These are phyloP conservation scores for Theristicus caerulescens DNA, from an alignment of 2,113 vertebrate species.

Conservation along the genomic window DNA sequence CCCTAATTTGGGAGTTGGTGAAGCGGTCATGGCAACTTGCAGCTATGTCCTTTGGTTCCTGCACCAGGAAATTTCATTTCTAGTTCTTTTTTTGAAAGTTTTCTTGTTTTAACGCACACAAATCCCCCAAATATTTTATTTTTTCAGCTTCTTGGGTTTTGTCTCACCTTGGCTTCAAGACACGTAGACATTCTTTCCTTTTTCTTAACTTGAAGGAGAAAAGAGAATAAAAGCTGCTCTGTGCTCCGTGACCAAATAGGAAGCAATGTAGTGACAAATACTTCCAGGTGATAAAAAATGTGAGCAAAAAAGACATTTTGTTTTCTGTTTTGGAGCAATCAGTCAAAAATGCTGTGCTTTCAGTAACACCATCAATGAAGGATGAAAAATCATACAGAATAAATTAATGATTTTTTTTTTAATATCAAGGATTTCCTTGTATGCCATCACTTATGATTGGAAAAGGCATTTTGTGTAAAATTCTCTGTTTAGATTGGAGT, in stretches of 20 bases:
- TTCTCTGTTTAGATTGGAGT: background rate
- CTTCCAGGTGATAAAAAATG: background rate
- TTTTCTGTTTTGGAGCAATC: background rate
- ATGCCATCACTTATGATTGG: background rate
- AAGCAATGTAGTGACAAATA: background rate
- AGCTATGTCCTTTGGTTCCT: background rate
- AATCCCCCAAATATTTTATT: background rate
- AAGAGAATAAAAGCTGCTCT: background rate
- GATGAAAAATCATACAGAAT: background rate
- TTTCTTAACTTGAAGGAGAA: background rate
- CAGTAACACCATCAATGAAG: background rate
- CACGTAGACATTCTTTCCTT: background rate
- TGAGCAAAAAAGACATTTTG: background rate
- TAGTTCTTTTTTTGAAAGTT: fast-evolving
- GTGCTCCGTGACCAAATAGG: background rate
- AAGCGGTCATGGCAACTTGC: background rate
- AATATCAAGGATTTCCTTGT: background rate
- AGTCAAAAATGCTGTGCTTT: background rate
- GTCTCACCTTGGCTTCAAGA: background rate
- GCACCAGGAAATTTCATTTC: background rate
- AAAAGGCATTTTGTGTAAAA: background rate
- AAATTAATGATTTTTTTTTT: background rate
- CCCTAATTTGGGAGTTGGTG: background rate
- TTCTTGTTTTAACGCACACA: background rate
- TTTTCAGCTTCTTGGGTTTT: background rate